Conservation (phyloP, 2,797 vertebrate genomes). For the Pteronotus mesoamericanus region DNA sequence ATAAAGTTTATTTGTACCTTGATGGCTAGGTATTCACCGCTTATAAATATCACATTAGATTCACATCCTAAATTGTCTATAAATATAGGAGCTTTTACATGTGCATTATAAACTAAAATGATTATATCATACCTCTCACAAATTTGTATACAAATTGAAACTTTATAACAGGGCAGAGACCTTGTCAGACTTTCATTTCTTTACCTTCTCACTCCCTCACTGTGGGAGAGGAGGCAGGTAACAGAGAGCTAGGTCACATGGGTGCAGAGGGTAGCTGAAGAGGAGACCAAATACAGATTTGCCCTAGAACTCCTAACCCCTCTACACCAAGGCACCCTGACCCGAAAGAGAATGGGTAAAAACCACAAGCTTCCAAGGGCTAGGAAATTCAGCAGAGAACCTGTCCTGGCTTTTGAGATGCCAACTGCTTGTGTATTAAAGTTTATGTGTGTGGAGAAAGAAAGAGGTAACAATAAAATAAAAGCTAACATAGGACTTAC, state of each 20-base stretch:
- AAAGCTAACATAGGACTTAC: not conserved
- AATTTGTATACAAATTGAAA: not conserved
- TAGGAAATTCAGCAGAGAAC: not conserved
- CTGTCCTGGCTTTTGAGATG: not conserved
- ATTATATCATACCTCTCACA: not conserved
- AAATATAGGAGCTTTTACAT: not conserved
- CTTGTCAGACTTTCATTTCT: not conserved
- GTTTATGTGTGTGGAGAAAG: not conserved
- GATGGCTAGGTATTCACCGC: not conserved
- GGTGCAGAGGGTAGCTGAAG: not conserved
- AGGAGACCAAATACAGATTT: not conserved
- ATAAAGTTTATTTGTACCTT: conserved; percentile 8
- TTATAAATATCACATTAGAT: not conserved
- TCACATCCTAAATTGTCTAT: not conserved
- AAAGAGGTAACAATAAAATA: not conserved
- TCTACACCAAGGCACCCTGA: not conserved
- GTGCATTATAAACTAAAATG: not conserved
- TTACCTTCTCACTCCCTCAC: not conserved
- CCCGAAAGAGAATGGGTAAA: not conserved
- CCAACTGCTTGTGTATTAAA: not conserved
- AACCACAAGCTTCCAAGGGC: not conserved
- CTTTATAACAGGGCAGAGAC: not conserved
- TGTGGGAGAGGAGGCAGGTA: not conserved
- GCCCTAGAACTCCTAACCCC: not conserved
- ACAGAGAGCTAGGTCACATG: too few species aligned